phyloP scores from a whole-genome alignment of 2,113 vertebrate species.

The Struthidea cinerea region DNA sequence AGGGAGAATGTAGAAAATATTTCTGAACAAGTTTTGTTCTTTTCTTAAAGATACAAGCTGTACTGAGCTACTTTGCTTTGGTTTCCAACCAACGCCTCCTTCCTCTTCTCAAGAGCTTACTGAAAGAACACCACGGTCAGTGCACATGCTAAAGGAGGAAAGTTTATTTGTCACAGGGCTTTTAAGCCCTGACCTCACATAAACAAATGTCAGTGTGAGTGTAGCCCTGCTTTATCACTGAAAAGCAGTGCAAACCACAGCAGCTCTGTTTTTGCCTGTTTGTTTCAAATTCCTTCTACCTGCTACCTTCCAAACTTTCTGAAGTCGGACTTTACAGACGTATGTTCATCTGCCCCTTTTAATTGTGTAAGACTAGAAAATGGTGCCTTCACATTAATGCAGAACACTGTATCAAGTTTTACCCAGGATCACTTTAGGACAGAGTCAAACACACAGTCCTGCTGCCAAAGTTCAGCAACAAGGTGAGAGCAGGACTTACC shows the following conservation, averaged over 20 bases:
- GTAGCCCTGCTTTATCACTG: not conserved
- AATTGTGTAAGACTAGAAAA: not conserved
- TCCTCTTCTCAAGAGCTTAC: not conserved
- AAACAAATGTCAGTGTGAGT: not conserved
- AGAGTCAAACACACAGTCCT: not conserved
- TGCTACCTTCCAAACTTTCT: not conserved
- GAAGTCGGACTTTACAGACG: fast-evolving
- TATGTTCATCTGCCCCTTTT: not conserved
- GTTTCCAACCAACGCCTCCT: not conserved
- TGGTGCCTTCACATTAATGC: not conserved
- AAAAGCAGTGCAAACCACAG: not conserved
- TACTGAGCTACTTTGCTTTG: not conserved
- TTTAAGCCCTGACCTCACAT: not conserved
- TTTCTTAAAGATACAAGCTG: not conserved
- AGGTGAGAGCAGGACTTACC: not conserved
- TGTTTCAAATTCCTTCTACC: not conserved
- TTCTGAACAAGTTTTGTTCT: not conserved
- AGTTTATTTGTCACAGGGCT: not conserved
- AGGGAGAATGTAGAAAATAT: not conserved
- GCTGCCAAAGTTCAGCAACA: not conserved
- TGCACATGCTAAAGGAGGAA: not conserved
- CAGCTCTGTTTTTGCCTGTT: not conserved
- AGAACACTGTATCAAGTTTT: not conserved
- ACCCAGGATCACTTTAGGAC: not conserved
- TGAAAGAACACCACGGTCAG: not conserved